A percentile compares a stretch with the other conserved stretches of the same genome.
Conservation (phyloP, 2,113 vertebrate genomes). For the Mystacornis crossleyi region DNA sequence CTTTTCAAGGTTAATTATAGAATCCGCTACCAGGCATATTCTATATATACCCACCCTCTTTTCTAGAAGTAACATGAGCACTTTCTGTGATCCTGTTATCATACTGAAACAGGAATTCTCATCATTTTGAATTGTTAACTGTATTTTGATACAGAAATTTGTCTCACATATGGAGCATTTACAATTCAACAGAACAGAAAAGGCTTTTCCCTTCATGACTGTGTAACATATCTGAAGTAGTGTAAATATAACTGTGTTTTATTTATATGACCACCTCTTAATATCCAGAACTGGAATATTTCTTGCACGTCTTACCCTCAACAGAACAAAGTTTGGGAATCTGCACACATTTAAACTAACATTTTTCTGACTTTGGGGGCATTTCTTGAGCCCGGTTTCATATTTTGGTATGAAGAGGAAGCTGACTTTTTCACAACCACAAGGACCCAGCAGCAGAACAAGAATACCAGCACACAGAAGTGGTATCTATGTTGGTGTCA, state of each 20-base stretch:
- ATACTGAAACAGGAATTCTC: conserved; percentile 20
- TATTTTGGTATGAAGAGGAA: background rate
- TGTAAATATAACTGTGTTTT: background rate
- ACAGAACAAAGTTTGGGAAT: background rate
- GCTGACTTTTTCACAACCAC: background rate
- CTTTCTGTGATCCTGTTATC: conserved; percentile 42
- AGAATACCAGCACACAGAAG: background rate
- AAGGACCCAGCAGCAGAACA: background rate
- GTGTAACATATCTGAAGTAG: background rate
- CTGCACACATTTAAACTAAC: background rate
- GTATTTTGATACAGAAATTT: conserved; percentile 6
- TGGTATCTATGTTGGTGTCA: background rate
- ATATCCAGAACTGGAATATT: background rate
- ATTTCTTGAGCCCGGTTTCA: background rate
- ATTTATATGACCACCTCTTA: background rate
- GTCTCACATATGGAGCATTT: background rate
- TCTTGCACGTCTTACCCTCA: background rate
- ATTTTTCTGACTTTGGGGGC: background rate
- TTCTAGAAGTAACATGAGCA: background rate
- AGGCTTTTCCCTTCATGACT: background rate
- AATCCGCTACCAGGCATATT: background rate
- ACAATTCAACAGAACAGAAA: background rate
- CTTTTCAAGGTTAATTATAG: conserved; percentile 13
- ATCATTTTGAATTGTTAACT: background rate
- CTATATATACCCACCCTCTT: conserved; percentile 14